A percentile compares a stretch with the other conserved stretches of the same genome.
phyloP scores from a whole-genome alignment of 2,888 invertebrate genomes.

The Linnaemya vulpina region DNA sequence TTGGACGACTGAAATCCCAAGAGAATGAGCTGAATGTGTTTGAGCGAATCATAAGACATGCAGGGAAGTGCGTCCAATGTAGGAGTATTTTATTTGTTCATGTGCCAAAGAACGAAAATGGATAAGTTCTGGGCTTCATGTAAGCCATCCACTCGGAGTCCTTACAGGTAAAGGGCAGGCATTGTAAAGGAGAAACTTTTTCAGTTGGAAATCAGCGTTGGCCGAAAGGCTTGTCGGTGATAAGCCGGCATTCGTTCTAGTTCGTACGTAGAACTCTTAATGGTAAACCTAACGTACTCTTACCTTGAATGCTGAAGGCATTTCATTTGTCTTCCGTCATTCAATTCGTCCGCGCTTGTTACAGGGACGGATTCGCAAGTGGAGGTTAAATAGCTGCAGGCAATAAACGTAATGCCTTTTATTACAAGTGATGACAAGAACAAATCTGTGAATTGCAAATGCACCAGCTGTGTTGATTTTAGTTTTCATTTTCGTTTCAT shows the following conservation, averaged over 20 bases:
- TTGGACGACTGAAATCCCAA: neutral
- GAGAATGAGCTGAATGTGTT: neutral
- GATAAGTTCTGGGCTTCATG: conserved; percentile 32
- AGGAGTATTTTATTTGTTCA: neutral
- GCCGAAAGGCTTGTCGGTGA: conserved; percentile 13
- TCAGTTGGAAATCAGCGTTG: conserved; percentile 35
- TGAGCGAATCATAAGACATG: neutral
- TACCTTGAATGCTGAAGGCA: conserved; percentile 56
- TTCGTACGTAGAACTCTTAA: conserved; percentile 43
- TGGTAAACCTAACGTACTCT: conserved; percentile 68
- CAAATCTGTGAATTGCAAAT: conserved; percentile 63
- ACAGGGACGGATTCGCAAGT: conserved; percentile 65
- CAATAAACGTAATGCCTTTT: conserved; percentile 55
- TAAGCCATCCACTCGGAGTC: conserved; percentile 64
- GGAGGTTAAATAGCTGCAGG: conserved; percentile 68
- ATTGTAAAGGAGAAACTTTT: neutral
- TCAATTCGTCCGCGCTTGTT: conserved; percentile 12
- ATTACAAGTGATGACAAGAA: conserved; percentile 65
- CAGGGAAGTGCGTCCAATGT: too few relatives aligned
- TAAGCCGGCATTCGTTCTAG: neutral
- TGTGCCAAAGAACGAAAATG: conserved; percentile 30
- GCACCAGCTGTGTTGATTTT: conserved; percentile 68
- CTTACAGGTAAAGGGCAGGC: conserved; percentile 36
- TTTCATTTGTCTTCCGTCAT: conserved; percentile 43
- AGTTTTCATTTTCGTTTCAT: conserved; percentile 44